Base-by-base conservation (phyloP, 2,797 vertebrate genomes). In the Neoniphon sammara region DNA sequence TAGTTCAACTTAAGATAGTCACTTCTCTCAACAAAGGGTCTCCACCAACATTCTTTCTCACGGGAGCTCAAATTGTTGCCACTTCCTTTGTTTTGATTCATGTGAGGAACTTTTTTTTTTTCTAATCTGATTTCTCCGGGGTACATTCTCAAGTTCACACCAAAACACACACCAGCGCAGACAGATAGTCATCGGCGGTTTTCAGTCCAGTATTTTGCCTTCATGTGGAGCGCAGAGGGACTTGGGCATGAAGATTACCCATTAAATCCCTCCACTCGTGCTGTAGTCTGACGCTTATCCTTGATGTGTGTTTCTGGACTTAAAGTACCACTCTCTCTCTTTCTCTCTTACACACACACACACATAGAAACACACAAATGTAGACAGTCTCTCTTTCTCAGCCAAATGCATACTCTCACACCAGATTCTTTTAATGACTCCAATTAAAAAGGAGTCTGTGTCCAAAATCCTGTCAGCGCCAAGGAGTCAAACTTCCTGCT, bases 271-370 rank as follows among this genome's bases (percentile, higher is more conserved):
- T 73, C 60, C 69, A 52, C 66, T 69, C 73, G 61, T 36, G 77
- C 74, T 75, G 69, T 39, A 74, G 78, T 61, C 64, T 83, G 88
- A 87, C 84, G 81, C 87, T 86, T 84, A 90, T 88, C 85, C 80
- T 18, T 81, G 74, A 85, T 78, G 77, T 78, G 73, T 78, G 70
- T 89, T 86, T 85, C 85, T 78, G 82, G 80, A 74, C 81, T 83
- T 68, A 72, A 82, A 84, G 83, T 61, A 56, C 67, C 73, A 62
- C 74, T 30, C 46, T 18, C 31, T 84, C 31, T n/a, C 60, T 75
- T 68, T 56, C 76, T 30, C 46, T 18, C 31, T 84, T 27, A 18
- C 60, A 67, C 54, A 75, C 65, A 69, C 30, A 36, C 25, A 58
- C n/a, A 18, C 53, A 25, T 15, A 31, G 3, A 31, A 3, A 31